A percentile compares a stretch with the other conserved stretches of the same genome.
phyloP scores from a whole-genome alignment of 2,888 invertebrate species.

The Anodontia alba region DNA sequence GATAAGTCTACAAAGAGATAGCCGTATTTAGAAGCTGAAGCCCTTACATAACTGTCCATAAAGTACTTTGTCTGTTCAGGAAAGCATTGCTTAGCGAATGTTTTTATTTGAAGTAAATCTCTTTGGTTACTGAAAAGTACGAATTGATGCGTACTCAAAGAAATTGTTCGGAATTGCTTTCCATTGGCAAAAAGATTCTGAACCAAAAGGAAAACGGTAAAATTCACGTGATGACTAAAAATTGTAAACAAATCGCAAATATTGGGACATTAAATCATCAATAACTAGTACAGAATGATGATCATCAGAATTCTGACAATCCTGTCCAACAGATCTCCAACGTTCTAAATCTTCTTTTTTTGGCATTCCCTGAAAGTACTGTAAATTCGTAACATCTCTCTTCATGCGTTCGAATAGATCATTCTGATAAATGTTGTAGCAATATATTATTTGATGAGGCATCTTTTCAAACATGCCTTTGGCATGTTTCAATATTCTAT shows the following conservation, averaged over 20 bases:
- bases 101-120: conserved; percentile 36
- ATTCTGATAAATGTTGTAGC: conserved; percentile 21
- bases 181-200: conserved; percentile 40
- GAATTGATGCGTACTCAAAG: conserved; percentile 40
- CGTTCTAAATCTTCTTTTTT: too few species aligned
- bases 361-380: too few species aligned
- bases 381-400: too few species aligned
- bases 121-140: conserved; percentile 27
- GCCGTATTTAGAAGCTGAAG: conserved; percentile 16
- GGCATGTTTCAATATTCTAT: conserved; percentile 8
- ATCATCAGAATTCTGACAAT: neutral
- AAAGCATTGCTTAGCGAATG: conserved; percentile 37
- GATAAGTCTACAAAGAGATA: conserved; percentile 31
- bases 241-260: conserved; percentile 12
- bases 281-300: neutral
- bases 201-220: conserved; percentile 20
- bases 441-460: conserved; percentile 22
- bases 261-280: conserved; percentile 9
- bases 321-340: too few species aligned
- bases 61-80: conserved; percentile 12
- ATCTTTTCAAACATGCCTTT: conserved; percentile 7
- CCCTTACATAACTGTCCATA: conserved; percentile 20
- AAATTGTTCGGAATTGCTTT: conserved; percentile 31
- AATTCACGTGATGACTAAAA: too few species aligned
- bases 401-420: conserved; percentile 24